Evolutionary conservation across 2,888 invertebrate species (phyloP).

Genomic region (Girardia tigrina): DNA sequence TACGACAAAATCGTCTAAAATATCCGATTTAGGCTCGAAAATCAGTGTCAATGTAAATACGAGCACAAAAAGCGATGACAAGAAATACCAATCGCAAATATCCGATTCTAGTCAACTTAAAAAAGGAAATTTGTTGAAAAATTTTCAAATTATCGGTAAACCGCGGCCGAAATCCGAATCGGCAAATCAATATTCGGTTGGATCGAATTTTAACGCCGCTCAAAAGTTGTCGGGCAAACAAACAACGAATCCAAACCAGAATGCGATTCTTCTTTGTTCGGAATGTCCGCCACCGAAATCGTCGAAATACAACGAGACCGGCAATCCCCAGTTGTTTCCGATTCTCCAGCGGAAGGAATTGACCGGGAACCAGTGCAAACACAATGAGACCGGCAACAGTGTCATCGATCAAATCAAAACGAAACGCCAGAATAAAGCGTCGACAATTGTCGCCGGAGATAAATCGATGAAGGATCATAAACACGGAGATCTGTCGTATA

Average conservation of each 20-base stretch:
- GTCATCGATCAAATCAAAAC: not conserved
- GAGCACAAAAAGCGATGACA: not conserved
- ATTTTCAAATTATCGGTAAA: not conserved
- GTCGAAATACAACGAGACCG: not conserved
- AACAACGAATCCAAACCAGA: not conserved
- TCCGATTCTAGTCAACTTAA: not conserved
- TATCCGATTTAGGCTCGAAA: not conserved
- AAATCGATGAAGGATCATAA: not conserved
- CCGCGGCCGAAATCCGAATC: not conserved
- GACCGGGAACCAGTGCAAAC: not conserved
- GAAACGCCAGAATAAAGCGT: constrained; percentile 3
- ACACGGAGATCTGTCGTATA: not conserved
- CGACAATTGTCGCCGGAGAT: not conserved
- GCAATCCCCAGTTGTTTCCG: constrained; percentile 9
- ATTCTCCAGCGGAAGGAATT: not conserved
- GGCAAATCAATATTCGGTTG: not conserved
- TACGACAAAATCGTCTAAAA: not conserved
- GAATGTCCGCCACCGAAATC: constrained; percentile 9
- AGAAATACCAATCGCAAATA: not conserved
- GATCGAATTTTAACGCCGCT: too few relatives aligned
- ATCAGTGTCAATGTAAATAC: not conserved
- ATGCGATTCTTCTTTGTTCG: too few relatives aligned
- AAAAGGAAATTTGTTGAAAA: constrained; percentile 16
- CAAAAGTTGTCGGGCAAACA: not conserved
- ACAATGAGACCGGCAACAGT: not conserved